Base-by-base conservation (phyloP, 2,888 invertebrate species). In the Teleiodes luculella region DNA sequence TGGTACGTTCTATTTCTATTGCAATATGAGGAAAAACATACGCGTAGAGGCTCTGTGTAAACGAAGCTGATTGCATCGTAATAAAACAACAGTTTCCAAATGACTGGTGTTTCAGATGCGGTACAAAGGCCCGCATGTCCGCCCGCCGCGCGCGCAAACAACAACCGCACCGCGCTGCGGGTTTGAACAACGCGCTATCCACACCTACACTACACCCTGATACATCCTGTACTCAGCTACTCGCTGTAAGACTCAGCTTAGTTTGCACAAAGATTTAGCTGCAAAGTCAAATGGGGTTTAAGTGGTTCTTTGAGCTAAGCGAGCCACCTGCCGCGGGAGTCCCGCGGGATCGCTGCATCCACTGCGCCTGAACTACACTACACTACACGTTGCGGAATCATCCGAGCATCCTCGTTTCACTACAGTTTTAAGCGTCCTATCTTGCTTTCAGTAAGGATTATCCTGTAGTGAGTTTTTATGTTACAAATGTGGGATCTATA, bases 181-280 rank as follows among this genome's bases (percentile, higher is more conserved):
- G 49, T 28, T 49, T 37, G 37, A 36, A 37, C 37, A 37, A 48
- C 37, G 49, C 48, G 35, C 43, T 48, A 48, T 48, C 48, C 35
- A 47, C 46, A 33, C 14, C 43, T 24, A 24, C 30, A 46, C 46
- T 16, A 31, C 30, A 7, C 43, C 13, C 46, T 13, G 31, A 46
- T 30, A 14, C 46, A 13, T 6, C 11, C 31, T 30, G 8, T 16
- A n/a, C 35, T 35, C 35, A 48, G 20, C 48, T 35, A 36, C 48
- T 46, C 37, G 37, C 3, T 3, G 45, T 30, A 46, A 46, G 46
- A 16, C n/a, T 16, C 35, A 24, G 37, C 36, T 49, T 49, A 49
- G 49, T 49, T 37, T 37, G 49, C 16, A 14, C 49, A 49, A 49
- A 49, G 49, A 49, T 49, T 49, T 49, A 49, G 49, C 49, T 20